Evolutionary conservation across 1,140 invertebrate genomes (phyloP).

Genomic region (Papilio aristodemus): DNA sequence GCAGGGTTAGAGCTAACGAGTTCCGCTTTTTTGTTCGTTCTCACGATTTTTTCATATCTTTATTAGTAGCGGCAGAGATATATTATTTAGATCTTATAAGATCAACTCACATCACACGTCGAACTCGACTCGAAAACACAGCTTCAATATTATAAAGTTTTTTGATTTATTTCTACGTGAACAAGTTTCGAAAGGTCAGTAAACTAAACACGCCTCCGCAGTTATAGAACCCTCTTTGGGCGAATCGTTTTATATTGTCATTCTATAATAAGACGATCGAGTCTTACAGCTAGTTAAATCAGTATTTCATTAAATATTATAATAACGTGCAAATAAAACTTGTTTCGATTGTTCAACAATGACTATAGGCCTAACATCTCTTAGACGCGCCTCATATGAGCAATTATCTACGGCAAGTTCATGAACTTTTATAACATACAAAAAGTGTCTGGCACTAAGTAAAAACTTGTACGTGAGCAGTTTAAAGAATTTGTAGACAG

Average conservation of each 20-base stretch:
- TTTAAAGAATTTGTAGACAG: neutral
- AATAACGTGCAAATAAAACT: no score
- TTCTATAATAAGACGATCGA: no score
- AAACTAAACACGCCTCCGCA: slow-evolving; percentile 6
- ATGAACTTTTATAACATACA: no score
- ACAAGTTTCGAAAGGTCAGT: neutral
- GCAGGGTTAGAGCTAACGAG: slow-evolving; percentile 1
- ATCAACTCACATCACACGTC: neutral
- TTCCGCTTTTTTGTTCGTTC: slow-evolving; percentile 17
- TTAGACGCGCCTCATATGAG: no score
- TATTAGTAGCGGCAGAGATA: neutral
- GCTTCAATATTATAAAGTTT: slow-evolving; percentile 1
- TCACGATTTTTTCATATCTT: slow-evolving; percentile 6
- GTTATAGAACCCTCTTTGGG: neutral
- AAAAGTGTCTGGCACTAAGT: no score
- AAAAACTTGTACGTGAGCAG: neutral
- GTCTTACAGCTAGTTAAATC: no score
- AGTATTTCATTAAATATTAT: no score
- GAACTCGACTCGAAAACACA: neutral
- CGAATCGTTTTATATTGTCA: neutral
- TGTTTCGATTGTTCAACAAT: no score
- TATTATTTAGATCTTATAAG: neutral
- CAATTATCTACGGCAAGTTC: no score
- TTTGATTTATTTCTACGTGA: neutral
- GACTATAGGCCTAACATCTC: no score